These are phyloP conservation scores for Hydrolagus colliei DNA, from an alignment of 2,797 vertebrate genomes.

Conservation along the genomic window DNA sequence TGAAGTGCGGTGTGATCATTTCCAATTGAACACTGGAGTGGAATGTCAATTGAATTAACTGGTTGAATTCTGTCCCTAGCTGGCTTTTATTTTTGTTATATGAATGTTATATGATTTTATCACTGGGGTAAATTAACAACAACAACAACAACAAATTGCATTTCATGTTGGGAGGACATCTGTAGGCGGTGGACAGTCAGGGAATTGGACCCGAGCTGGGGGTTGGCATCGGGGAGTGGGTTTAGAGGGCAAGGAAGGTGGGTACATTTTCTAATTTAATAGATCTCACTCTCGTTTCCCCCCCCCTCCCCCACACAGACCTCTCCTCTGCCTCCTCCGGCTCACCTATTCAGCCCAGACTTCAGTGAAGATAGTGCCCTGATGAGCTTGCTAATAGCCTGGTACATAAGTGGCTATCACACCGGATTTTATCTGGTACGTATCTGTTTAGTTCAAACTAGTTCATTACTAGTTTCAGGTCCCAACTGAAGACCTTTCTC, in stretches of 20 bases:
- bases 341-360: neutral
- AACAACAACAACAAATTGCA: neutral
- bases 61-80: no score
- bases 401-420: constrained; percentile 18
- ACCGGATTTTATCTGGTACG: neutral
- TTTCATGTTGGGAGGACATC: neutral
- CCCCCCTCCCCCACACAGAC: neutral
- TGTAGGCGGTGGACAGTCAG: neutral
- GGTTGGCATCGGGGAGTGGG: neutral
- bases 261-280: neutral
- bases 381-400: constrained; percentile 10
- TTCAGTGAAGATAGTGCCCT: constrained; percentile 13
- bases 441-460: neutral
- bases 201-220: neutral
- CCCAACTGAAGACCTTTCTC: no score
- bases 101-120: no score
- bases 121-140: no score
- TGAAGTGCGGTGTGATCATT: no score
- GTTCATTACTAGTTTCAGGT: no score
- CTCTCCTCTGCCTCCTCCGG: neutral
- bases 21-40: no score
- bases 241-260: neutral
- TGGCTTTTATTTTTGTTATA: no score
- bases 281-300: neutral
- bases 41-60: no score